phyloP scores from a whole-genome alignment of 2,797 vertebrate species.

The Etheostoma nigrum region DNA sequence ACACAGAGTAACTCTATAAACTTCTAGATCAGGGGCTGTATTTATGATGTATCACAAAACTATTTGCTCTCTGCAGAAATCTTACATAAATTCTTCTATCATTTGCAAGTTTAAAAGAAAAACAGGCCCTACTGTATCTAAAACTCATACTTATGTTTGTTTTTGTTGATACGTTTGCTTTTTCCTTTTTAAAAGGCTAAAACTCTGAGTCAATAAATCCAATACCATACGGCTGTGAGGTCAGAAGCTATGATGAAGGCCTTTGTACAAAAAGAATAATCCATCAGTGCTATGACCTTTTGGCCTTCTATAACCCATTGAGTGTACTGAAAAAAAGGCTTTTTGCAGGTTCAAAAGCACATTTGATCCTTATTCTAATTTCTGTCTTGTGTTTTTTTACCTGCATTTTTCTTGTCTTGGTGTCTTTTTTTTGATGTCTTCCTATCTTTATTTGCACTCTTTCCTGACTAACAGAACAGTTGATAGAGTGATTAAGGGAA shows the following conservation, averaged over 20 bases:
- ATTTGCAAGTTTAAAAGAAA: not conserved
- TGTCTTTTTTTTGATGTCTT: not conserved
- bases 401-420: not conserved
- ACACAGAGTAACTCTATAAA: slow-evolving; percentile 7
- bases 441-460: not conserved
- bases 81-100: not conserved
- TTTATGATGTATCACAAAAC: slow-evolving; percentile 12
- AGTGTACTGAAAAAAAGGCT: not conserved
- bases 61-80: slow-evolving; percentile 10
- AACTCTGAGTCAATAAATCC: slow-evolving; percentile 26
- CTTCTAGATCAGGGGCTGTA: slow-evolving; percentile 16
- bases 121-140: not conserved
- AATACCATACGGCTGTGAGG: slow-evolving; percentile 6
- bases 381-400: not conserved
- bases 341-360: slow-evolving; percentile 3
- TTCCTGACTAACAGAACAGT: slow-evolving; percentile 38
- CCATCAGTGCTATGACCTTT: slow-evolving; percentile 27
- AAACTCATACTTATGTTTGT: not conserved
- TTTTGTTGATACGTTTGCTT: not conserved
- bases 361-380: slow-evolving; percentile 14
- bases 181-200: not conserved
- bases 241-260: slow-evolving; percentile 38
- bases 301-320: slow-evolving; percentile 19
- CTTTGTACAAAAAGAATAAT: slow-evolving; percentile 29
- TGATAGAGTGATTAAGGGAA: slow-evolving; percentile 54